These are phyloP conservation scores for Miltochrista miniata DNA, from an alignment of 2,888 invertebrate species.

Conservation along the genomic window DNA sequence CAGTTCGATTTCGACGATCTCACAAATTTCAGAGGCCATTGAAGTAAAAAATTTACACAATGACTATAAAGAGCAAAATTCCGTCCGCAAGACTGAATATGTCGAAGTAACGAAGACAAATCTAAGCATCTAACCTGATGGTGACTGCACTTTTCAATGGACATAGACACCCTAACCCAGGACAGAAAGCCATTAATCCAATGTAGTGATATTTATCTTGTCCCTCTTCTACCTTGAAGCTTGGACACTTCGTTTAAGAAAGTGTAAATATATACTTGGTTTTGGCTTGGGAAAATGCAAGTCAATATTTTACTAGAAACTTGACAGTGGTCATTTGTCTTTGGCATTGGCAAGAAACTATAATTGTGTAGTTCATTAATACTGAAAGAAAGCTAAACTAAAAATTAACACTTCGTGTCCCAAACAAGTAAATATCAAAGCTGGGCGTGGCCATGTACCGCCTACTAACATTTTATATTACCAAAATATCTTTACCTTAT, in stretches of 20 bases:
- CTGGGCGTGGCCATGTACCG: too few species aligned
- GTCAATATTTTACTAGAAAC: background rate
- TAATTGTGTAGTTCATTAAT: background rate
- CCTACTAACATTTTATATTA: too few species aligned
- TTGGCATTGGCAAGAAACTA: background rate
- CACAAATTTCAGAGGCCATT: too few species aligned
- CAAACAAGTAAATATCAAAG: too few species aligned
- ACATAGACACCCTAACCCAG: constrained; percentile 62
- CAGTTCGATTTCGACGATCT: too few species aligned
- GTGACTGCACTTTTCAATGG: constrained; percentile 22
- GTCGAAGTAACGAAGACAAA: constrained; percentile 80
- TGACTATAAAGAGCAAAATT: constrained; percentile 55
- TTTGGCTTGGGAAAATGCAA: constrained; percentile 6
- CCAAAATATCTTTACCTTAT: too few species aligned
- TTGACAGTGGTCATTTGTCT: background rate
- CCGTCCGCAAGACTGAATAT: constrained; percentile 52
- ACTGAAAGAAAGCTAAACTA: background rate
- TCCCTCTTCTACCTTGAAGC: constrained; percentile 50
- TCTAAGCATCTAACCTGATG: constrained; percentile 70
- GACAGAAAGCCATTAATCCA: constrained; percentile 75
- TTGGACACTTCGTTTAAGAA: constrained; percentile 60
- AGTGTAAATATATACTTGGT: constrained; percentile 32
- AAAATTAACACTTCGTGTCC: too few species aligned
- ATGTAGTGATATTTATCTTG: constrained; percentile 77
- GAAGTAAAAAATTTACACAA: constrained; percentile 36